Evolutionary conservation across 2,113 vertebrate species (phyloP).

Genomic region (Antennarius striatus): DNA sequence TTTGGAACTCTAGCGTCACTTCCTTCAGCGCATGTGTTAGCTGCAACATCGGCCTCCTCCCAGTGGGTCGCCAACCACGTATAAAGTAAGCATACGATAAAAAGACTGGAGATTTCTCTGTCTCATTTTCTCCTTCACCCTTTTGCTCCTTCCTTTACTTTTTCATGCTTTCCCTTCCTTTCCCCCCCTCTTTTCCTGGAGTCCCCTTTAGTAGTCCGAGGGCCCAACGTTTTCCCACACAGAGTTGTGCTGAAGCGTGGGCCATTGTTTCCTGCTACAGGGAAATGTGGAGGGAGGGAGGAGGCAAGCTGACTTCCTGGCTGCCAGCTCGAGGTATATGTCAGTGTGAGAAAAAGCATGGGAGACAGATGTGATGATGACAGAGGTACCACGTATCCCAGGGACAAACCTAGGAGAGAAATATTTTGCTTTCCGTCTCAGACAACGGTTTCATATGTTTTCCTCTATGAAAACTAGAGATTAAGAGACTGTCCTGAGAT

Average conservation of each 20-base stretch:
- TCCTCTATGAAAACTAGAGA: neutral
- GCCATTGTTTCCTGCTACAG: constrained; percentile 64
- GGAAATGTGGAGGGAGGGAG: constrained; percentile 34
- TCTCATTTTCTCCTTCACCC: constrained; percentile 34
- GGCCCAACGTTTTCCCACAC: constrained; percentile 66
- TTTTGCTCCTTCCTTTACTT: constrained; percentile 2
- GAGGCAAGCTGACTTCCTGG: constrained; percentile 60
- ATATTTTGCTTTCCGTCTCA: constrained; percentile 14
- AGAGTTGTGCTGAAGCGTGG: constrained; percentile 41
- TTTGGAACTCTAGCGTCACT: constrained; percentile 5
- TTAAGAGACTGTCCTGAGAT: neutral
- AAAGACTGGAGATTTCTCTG: constrained; percentile 53
- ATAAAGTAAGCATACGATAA: constrained; percentile 16
- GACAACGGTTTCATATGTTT: neutral
- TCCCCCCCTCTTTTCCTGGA: constrained; percentile 31
- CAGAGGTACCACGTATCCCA: constrained; percentile 10
- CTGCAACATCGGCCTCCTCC: constrained; percentile 38
- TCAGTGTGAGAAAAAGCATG: constrained; percentile 54
- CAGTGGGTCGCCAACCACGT: constrained; percentile 18
- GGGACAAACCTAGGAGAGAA: constrained; percentile 14
- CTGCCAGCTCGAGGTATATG: constrained; percentile 52
- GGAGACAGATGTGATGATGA: constrained; percentile 38
- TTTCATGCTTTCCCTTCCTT: constrained; percentile 5
- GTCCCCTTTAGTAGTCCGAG: constrained; percentile 39
- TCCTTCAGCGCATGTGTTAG: constrained; percentile 39